Conservation (phyloP, 1,140 invertebrate species). For the Drosophila parvula region DNA sequence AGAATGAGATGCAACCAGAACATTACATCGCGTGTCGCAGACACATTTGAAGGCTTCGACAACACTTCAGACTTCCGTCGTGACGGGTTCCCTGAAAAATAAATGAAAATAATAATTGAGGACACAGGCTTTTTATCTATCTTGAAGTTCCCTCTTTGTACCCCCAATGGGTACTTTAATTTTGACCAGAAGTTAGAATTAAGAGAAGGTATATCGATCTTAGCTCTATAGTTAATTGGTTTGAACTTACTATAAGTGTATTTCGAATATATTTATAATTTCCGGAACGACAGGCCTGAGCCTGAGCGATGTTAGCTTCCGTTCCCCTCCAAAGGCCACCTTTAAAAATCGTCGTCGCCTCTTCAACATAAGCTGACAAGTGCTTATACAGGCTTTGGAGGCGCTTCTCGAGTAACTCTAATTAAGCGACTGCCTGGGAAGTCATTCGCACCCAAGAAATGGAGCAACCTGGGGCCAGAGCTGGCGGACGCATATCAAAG, state of each 20-base stretch:
- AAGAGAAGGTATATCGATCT: too few species aligned
- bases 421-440: constrained; percentile 18
- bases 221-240: too few species aligned
- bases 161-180: neutral
- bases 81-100: constrained; percentile 36
- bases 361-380: neutral
- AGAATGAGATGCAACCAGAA: constrained; percentile 36
- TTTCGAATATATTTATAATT: too few species aligned
- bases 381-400: neutral
- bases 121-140: constrained; percentile 38
- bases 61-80: constrained; percentile 75
- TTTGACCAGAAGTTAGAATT: neutral
- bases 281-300: too few species aligned
- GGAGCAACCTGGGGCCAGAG: constrained; percentile 18
- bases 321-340: too few species aligned
- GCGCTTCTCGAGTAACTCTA: constrained; percentile 12
- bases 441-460: constrained; percentile 17
- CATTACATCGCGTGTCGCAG: constrained; percentile 74
- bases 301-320: too few species aligned
- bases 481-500: constrained; percentile 33
- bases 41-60: constrained; percentile 76
- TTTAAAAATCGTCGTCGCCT: neutral
- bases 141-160: neutral
- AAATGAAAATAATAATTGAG: constrained; percentile 51
- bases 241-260: too few species aligned